A percentile compares a stretch with the other conserved stretches of the same genome.
phyloP scores from a whole-genome alignment of 2,888 invertebrate species.

The Platypus cylindrus region DNA sequence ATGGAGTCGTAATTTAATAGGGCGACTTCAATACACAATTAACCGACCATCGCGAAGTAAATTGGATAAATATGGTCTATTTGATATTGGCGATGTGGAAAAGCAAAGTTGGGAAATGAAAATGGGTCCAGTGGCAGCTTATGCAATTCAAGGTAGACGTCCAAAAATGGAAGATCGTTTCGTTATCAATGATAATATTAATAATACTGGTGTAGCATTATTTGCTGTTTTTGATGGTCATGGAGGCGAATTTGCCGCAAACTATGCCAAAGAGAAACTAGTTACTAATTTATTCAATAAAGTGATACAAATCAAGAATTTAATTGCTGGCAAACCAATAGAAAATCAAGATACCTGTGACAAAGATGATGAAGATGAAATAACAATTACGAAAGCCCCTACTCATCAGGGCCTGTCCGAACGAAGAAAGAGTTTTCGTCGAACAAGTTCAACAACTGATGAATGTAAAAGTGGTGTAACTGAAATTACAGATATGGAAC shows the following conservation, averaged over 20 bases:
- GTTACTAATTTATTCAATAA: constrained; percentile 68
- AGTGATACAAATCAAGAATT: constrained; percentile 58
- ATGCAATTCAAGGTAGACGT: constrained; percentile 81
- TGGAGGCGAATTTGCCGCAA: constrained; percentile 90
- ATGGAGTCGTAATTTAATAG: constrained; percentile 60
- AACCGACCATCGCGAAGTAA: constrained; percentile 47
- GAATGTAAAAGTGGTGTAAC: constrained; percentile 35
- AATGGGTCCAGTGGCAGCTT: constrained; percentile 66
- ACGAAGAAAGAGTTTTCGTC: constrained; percentile 54
- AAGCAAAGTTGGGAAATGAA: constrained; percentile 63
- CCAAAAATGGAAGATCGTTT: constrained; percentile 92
- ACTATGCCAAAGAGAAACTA: constrained; percentile 80
- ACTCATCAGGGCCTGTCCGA: constrained; percentile 25
- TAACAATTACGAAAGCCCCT: constrained; percentile 33
- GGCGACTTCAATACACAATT: constrained; percentile 54
- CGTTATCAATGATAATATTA: constrained; percentile 74
- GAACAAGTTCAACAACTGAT: constrained; percentile 43
- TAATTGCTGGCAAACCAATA: constrained; percentile 45
- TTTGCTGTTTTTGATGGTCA: constrained; percentile 94
- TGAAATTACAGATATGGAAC: constrained; percentile 55
- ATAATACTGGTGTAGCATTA: constrained; percentile 72
- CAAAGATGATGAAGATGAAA: constrained; percentile 36
- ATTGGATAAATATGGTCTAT: constrained; percentile 42
- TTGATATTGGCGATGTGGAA: constrained; percentile 40
- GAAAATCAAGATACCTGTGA: constrained; percentile 18